phyloP scores from a whole-genome alignment of 2,888 invertebrate species.

The Chydorus sphaericus region DNA sequence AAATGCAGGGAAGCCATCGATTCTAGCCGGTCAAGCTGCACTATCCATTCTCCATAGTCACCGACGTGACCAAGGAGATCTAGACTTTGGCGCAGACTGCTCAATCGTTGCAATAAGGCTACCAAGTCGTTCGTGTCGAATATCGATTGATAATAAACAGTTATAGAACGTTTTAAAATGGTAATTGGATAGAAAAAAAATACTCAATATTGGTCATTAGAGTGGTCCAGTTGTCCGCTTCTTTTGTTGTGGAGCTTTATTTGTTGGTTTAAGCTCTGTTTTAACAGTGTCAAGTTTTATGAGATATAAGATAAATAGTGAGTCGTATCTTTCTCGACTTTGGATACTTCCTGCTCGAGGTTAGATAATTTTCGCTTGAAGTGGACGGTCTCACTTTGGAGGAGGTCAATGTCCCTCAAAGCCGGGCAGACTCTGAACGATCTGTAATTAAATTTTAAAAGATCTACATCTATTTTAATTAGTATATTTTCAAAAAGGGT shows the following conservation, averaged over 20 bases:
- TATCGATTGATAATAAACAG: conserved; percentile 29
- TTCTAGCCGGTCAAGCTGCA: conserved; percentile 80
- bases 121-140: conserved; percentile 44
- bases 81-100: conserved; percentile 59
- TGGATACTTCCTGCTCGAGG: conserved; percentile 66
- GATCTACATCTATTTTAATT: no score
- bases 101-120: conserved; percentile 43
- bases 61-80: conserved; percentile 43
- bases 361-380: conserved; percentile 62
- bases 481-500: no score
- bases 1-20: conserved; percentile 75
- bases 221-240: conserved; percentile 91
- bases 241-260: conserved; percentile 72
- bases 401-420: conserved; percentile 54
- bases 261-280: conserved; percentile 62
- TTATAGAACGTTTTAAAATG: no score
- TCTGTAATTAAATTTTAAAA: conserved; percentile 30
- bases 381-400: conserved; percentile 60
- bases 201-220: conserved; percentile 67
- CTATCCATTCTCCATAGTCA: conserved; percentile 39
- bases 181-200: no score
- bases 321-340: conserved; percentile 80
- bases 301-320: conserved; percentile 68
- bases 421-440: conserved; percentile 45
- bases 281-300: conserved; percentile 74